A percentile compares a stretch with the other conserved stretches of the same genome.
These are phyloP conservation scores for Neofelis nebulosa DNA, from an alignment of 2,113 vertebrate species.

Conservation along the genomic window DNA sequence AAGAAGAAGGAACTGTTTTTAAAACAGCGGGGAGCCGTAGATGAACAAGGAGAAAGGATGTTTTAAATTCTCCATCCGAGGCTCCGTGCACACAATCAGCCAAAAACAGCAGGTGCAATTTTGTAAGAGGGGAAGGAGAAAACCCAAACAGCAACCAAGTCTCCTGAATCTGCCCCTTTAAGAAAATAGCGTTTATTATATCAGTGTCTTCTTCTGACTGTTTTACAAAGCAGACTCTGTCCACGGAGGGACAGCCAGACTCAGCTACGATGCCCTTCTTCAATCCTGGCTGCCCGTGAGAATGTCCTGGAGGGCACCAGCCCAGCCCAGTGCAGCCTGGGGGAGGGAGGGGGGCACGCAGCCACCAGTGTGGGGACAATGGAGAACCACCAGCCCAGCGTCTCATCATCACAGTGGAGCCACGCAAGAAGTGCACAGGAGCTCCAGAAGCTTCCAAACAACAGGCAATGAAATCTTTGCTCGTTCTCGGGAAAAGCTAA, in stretches of 20 bases:
- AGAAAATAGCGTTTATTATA: not conserved
- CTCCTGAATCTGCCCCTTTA: not conserved
- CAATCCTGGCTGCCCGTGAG: not conserved
- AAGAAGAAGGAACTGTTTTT: not conserved
- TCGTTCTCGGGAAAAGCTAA: not conserved
- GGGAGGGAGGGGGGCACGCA: not conserved
- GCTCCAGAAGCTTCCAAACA: not conserved
- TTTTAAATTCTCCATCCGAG: fast-evolving
- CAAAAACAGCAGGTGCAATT: not conserved
- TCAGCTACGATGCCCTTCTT: not conserved
- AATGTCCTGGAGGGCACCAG: too few relatives aligned
- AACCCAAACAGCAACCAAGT: not conserved
- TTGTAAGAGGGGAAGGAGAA: not conserved
- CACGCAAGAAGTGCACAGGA: not conserved
- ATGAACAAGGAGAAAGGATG: not conserved
- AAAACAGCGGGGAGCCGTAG: not conserved
- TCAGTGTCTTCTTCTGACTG: not conserved
- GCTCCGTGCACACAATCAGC: not conserved
- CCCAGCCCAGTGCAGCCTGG: too few relatives aligned
- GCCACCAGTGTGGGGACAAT: fast-evolving
- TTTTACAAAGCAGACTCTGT: not conserved
- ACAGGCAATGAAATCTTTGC: not conserved
- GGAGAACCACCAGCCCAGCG: too few relatives aligned
- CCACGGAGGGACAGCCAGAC: not conserved
- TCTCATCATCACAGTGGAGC: too few relatives aligned